These are phyloP conservation scores for Callosobruchus maculatus DNA, from an alignment of 2,888 invertebrate species.

Conservation along the genomic window DNA sequence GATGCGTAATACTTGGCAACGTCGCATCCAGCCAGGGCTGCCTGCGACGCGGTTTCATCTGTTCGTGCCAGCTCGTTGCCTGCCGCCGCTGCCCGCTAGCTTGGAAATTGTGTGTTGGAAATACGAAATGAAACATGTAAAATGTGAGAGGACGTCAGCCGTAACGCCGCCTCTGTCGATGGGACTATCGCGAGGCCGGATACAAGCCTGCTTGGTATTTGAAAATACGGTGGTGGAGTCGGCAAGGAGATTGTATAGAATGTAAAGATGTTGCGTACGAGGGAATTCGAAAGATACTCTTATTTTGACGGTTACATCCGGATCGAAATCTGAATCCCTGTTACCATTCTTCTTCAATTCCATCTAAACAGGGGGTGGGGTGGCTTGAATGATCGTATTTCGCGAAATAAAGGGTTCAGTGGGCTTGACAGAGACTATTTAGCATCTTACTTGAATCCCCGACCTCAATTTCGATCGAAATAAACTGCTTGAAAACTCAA, in stretches of 20 bases:
- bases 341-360: too few species aligned
- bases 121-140: background rate
- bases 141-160: background rate
- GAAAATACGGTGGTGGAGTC: background rate
- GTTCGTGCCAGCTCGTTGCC: background rate
- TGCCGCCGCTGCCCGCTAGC: background rate
- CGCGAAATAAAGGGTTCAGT: too few species aligned
- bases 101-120: background rate
- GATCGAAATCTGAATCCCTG: too few species aligned
- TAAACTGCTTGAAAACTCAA: too few species aligned
- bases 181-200: background rate
- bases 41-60: background rate
- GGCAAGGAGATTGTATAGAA: background rate
- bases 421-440: too few species aligned
- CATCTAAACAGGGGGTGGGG: too few species aligned
- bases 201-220: background rate
- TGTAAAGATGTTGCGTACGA: background rate
- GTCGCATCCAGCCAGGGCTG: too few species aligned
- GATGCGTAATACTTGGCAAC: too few species aligned
- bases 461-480: too few species aligned
- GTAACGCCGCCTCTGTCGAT: background rate
- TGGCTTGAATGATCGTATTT: too few species aligned
- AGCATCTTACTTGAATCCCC: too few species aligned
- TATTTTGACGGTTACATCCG: too few species aligned
- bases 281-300: background rate